phyloP scores from a whole-genome alignment of 2,113 vertebrate species.

The Grantiella picta region DNA sequence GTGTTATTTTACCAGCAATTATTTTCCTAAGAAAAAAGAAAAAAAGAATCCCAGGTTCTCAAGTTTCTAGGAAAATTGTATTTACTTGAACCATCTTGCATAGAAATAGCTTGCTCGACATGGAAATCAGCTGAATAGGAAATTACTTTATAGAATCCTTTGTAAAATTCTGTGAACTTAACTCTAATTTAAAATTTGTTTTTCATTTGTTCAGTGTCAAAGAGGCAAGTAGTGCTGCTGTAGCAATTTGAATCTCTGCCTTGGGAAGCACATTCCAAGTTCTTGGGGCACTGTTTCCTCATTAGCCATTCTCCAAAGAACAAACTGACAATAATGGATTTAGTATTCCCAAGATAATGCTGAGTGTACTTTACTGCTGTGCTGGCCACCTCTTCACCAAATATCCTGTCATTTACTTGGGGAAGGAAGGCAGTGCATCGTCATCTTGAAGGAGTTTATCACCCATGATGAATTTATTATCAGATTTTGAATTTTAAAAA shows the following conservation, averaged over 20 bases:
- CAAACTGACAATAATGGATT: constrained; percentile 58
- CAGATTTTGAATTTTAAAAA: not conserved
- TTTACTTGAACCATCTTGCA: not conserved
- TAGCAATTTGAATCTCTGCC: constrained; percentile 23
- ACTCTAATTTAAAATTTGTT: constrained; percentile 28
- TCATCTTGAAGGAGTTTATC: not conserved
- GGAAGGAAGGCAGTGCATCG: not conserved
- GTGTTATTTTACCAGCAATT: not conserved
- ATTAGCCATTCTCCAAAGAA: constrained; percentile 42
- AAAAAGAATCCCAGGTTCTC: not conserved
- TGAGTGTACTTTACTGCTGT: not conserved
- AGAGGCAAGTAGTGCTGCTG: constrained; percentile 9
- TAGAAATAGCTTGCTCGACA: not conserved
- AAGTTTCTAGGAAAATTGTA: not conserved
- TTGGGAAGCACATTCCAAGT: not conserved
- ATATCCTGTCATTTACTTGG: constrained; percentile 10
- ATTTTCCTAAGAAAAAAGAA: not conserved
- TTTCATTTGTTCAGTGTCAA: constrained; percentile 33
- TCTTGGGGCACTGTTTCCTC: constrained; percentile 11
- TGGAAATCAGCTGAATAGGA: constrained; percentile 1
- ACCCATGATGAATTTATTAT: not conserved
- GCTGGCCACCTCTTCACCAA: not conserved
- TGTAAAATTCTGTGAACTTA: not conserved
- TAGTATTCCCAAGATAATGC: constrained; percentile 13
- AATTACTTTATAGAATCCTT: not conserved